Percentiles rank a stretch among this genome's conserved stretches.
Conservation (phyloP, 2,113 vertebrate species). For the Athene cunicularia region DNA sequence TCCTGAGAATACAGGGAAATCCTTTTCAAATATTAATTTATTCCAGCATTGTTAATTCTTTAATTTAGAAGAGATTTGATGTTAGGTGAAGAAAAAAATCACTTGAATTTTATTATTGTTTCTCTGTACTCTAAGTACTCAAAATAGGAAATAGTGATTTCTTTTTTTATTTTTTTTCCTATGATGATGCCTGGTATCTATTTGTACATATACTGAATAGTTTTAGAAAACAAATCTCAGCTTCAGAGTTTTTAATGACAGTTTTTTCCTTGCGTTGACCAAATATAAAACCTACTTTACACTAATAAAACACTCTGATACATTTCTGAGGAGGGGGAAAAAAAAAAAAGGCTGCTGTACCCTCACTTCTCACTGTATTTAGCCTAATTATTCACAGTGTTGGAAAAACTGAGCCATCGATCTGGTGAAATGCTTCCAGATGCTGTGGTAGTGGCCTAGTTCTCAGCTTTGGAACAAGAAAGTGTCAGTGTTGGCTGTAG, state of each 20-base stretch:
- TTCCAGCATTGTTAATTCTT: constrained; percentile 84
- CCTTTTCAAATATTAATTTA: constrained; percentile 73
- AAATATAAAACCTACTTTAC: constrained; percentile 79
- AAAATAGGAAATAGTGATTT: constrained; percentile 72
- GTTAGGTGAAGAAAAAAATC: constrained; percentile 64
- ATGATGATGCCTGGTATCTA: constrained; percentile 71
- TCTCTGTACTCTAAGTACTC: constrained; percentile 87
- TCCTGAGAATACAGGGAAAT: constrained; percentile 45
- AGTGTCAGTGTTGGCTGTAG: background rate
- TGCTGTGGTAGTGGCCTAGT: constrained; percentile 12
- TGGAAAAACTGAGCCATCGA: constrained; percentile 44
- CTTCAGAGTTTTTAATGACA: constrained; percentile 61
- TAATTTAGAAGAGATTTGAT: constrained; percentile 74
- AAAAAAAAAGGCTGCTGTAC: constrained; percentile 3
- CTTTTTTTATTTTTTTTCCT: background rate
- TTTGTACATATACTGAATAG: constrained; percentile 75
- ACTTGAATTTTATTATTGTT: constrained; percentile 66
- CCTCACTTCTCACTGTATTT: background rate
- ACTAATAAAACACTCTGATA: constrained; percentile 27
- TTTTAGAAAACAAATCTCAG: constrained; percentile 69
- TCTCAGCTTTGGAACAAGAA: constrained; percentile 26
- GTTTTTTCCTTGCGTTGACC: constrained; percentile 80
- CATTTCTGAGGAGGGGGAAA: background rate
- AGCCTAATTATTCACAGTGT: background rate
- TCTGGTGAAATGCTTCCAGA: constrained; percentile 10